phyloP scores from a whole-genome alignment of 1,140 invertebrate genomes.

The Schlechtendalia chinensis region DNA sequence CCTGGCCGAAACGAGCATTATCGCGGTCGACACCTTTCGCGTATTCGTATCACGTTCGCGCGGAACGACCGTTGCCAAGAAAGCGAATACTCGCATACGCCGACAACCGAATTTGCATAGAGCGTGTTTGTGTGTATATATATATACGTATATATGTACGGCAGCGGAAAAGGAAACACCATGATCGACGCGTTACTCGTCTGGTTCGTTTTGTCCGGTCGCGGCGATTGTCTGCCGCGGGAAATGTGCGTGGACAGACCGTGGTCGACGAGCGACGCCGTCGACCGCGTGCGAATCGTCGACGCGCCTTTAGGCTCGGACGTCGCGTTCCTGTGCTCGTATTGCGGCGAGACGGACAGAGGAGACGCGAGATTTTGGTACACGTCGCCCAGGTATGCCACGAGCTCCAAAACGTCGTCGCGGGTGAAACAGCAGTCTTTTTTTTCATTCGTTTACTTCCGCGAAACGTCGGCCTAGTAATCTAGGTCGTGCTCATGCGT shows the following conservation, averaged over 20 bases:
- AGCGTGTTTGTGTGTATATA: too few species aligned
- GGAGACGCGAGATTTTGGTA: conserved; percentile 31
- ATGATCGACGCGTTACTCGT: neutral
- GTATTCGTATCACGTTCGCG: conserved; percentile 42
- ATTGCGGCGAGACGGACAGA: conserved; percentile 18
- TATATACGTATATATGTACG: neutral
- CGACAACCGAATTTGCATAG: neutral
- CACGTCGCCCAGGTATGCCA: neutral
- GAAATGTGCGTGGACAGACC: conserved; percentile 24
- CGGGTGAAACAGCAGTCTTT: too few species aligned
- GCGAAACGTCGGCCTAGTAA: too few species aligned
- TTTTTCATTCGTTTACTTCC: too few species aligned
- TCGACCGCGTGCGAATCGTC: neutral
- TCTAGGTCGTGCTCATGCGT: too few species aligned
- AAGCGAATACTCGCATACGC: neutral
- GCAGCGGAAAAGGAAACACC: too few species aligned
- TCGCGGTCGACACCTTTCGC: neutral
- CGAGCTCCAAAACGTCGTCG: too few species aligned
- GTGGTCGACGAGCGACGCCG: neutral
- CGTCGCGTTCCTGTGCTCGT: neutral
- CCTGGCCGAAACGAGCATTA: neutral
- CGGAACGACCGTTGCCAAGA: conserved; percentile 43
- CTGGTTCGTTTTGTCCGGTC: neutral
- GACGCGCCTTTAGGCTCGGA: conserved; percentile 24
- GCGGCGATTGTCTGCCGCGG: neutral